phyloP scores from a whole-genome alignment of 2,888 invertebrate genomes.

The Gymnosoma rotundatum region DNA sequence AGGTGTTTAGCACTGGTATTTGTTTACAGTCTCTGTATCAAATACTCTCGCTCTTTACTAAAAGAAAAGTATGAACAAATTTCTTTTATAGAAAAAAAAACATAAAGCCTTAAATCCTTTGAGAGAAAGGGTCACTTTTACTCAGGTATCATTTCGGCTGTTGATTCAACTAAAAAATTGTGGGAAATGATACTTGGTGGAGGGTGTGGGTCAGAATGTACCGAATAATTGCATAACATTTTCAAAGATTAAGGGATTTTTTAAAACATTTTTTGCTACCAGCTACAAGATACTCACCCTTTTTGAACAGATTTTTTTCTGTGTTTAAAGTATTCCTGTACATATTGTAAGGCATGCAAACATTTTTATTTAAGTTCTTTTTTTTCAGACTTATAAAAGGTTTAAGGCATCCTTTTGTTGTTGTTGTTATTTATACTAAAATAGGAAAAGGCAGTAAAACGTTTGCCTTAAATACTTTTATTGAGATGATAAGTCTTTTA shows the following conservation, averaged over 20 bases:
- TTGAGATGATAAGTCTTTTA: slow-evolving; percentile 81
- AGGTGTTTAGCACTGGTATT: slow-evolving; percentile 23
- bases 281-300: slow-evolving; percentile 35
- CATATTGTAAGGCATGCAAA: slow-evolving; percentile 60
- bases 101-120: slow-evolving; percentile 62
- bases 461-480: slow-evolving; percentile 82
- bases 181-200: neutral
- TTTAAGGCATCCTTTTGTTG: slow-evolving; percentile 71
- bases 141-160: slow-evolving; percentile 67
- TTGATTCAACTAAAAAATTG: neutral
- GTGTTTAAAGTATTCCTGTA: slow-evolving; percentile 18
- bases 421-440: slow-evolving; percentile 65
- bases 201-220: slow-evolving; percentile 72
- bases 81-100: slow-evolving; percentile 4
- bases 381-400: slow-evolving; percentile 51
- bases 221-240: slow-evolving; percentile 81
- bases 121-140: slow-evolving; percentile 78
- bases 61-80: slow-evolving; percentile 7
- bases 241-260: slow-evolving; percentile 81
- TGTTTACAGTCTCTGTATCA: slow-evolving; percentile 5
- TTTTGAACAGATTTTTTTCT: neutral
- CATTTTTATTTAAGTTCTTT: slow-evolving; percentile 34
- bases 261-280: slow-evolving; percentile 63
- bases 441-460: slow-evolving; percentile 75
- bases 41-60: slow-evolving; percentile 20